Evolutionary conservation across 2,888 invertebrate genomes (phyloP), one percentile per base, ranked within the genome.

Genomic region (Luffia ferchaultella): DNA sequence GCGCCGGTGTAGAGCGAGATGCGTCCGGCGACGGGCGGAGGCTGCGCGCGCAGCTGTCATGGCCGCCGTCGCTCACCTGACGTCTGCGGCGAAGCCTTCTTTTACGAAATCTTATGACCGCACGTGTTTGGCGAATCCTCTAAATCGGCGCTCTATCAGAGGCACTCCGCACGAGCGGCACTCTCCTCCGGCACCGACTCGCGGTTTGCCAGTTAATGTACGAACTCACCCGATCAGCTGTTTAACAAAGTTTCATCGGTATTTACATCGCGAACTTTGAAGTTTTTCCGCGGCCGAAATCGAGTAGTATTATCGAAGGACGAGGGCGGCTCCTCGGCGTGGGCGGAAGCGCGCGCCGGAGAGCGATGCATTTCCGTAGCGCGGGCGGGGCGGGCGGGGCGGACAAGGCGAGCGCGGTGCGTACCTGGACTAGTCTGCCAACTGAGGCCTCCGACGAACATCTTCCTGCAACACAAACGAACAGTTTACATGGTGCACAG

Each of bases 361-460:
- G 61, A 61, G 61, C 59, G 59, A 16, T n/a, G n/a, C n/a, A n/a
- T n/a, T n/a, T n/a, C n/a, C n/a, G 55, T 12, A 16, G 62, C 64
- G 64, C 62, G 69, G 61, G 49, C 65, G 65, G 64, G 62, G 64
- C 66, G 70, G 70, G 69, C 69, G n/a, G n/a, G n/a, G n/a, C n/a
- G n/a, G n/a, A n/a, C n/a, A n/a, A n/a, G n/a, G 69, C 70, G 66
- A 71, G 65, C 67, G 58, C 42, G 46, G 67, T 69, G 77, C 79
- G 76, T 89, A 98, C 97, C 97, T 92, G 97, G 97, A 89, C 97
- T 97, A 76, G 98, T 98, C 89, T 98, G 98, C 98, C 98, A 98
- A 88, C 97, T 97, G 79, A 98, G 92, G 75, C 98, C 98, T 76
- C 98, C 98, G 88, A 98, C 96, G 91, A 98, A 98, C 97, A 98